phyloP scores from a whole-genome alignment of 1,140 invertebrate species.

The Drosophila pachea region DNA sequence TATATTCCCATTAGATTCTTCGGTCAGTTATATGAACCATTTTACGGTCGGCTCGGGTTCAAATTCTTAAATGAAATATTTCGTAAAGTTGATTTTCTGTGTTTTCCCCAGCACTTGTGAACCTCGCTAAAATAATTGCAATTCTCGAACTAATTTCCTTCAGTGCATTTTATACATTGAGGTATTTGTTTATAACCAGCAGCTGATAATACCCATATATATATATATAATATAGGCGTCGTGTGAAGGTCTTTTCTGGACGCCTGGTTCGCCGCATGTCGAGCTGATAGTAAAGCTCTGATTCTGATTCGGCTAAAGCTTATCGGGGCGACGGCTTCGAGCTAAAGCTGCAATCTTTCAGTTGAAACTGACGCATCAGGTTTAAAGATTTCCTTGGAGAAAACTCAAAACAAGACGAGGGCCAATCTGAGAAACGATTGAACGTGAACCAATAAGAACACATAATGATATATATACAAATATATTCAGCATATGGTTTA shows the following conservation, averaged over 20 bases:
- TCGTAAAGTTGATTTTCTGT: neutral
- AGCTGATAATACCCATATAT: conserved; percentile 9
- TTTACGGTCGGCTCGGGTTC: too few relatives aligned
- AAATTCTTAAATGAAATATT: too few relatives aligned
- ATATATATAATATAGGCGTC: neutral
- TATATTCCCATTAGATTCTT: too few relatives aligned
- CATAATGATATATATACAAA: too few relatives aligned
- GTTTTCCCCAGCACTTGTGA: neutral
- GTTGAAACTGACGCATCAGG: neutral
- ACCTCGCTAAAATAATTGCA: conserved; percentile 6
- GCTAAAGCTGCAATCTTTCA: neutral
- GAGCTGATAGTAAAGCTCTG: conserved; percentile 12
- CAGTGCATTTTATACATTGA: conserved; percentile 1
- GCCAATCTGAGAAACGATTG: too few relatives aligned
- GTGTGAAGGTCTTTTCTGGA: conserved; percentile 7
- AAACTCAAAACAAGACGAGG: neutral
- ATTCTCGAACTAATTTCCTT: conserved; percentile 4
- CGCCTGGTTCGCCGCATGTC: conserved; percentile 11
- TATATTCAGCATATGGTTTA: too few relatives aligned
- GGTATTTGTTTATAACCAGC: neutral
- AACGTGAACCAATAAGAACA: too few relatives aligned
- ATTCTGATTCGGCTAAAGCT: neutral
- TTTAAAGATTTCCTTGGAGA: neutral
- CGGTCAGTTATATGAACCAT: too few relatives aligned
- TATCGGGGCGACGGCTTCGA: neutral